Evolutionary conservation across 2,113 vertebrate species (phyloP).

Genomic region (Andinoacara biseriatus): DNA sequence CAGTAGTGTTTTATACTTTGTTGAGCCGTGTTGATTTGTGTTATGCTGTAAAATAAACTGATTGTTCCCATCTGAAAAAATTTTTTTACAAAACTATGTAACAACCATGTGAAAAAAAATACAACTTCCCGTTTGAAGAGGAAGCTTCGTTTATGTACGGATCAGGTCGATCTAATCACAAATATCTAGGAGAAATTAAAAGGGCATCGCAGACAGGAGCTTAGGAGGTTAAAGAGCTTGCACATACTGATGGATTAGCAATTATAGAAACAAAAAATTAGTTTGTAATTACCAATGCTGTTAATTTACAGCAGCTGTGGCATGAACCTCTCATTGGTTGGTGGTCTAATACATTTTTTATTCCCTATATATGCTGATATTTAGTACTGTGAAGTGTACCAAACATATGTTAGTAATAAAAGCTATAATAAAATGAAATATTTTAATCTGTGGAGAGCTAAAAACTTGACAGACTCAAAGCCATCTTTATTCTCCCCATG

Average conservation of each 20-base stretch:
- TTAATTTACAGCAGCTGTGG: background rate
- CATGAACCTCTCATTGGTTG: background rate
- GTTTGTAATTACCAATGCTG: background rate
- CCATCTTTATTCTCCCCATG: slow-evolving; percentile 14
- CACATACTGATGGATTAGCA: background rate
- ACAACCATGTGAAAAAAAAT: too few relatives aligned
- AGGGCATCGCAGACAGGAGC: too few relatives aligned
- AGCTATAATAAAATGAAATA: background rate
- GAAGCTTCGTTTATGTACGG: too few relatives aligned
- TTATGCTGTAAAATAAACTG: too few relatives aligned
- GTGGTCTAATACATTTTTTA: background rate
- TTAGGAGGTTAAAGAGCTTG: background rate
- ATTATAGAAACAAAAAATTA: background rate
- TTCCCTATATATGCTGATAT: background rate
- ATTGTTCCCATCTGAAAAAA: too few relatives aligned
- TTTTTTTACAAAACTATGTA: too few relatives aligned
- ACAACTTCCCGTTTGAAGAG: too few relatives aligned
- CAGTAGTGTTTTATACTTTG: too few relatives aligned
- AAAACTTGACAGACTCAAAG: background rate
- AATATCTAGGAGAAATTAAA: too few relatives aligned
- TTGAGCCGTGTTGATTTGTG: too few relatives aligned
- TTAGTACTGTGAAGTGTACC: background rate
- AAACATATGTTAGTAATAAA: background rate
- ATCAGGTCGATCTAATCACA: too few relatives aligned
- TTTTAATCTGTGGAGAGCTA: background rate